Evolutionary conservation across 1,140 invertebrate genomes (phyloP), one percentile per base, ranked within the genome.

Genomic region (Drosophila carrolli): DNA sequence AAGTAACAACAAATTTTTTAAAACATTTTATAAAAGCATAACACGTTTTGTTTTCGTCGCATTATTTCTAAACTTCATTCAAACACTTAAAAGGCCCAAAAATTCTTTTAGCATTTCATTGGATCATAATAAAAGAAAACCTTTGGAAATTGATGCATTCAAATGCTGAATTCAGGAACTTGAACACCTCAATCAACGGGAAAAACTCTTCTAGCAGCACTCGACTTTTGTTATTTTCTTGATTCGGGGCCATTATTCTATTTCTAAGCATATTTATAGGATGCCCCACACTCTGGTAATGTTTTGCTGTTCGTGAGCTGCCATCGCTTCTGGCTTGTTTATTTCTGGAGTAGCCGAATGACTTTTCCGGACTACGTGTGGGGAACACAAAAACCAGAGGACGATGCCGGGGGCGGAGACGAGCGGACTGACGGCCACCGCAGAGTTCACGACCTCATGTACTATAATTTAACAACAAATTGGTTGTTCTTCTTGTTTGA

Each of bases 311-410:
- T 51, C 38, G 72, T 32, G 35, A 51, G 38, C 32, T 46, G 55
- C 44, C 58, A 38, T 38, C 44, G 41, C 37, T 53, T 50, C 57
- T 83, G 56, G 35, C 72, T 79, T 81, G 83, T 86, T 86, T 86
- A 86, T 86, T 86, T 86, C 82, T 88, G 82, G 83, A 86, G 79
- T 88, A 88, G 83, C 59, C 82, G 83, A 86, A 86, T 86, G 83
- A 86, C 79, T 86, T 86, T 86, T 86, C 82, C 82, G 82, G 82
- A 76, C 74, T 68, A 72, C 79, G 79, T 82, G 82, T 88, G 82
- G 73, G 78, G 79, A 88, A 78, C 79, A 62, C 75, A 88, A 88
- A 82, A 75, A 67, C 41, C 68, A 43, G 67, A 56, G 44, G 55
- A 60, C 19, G 56, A 63, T 40, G 50, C 46, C 32, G 47, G 29